Conservation (phyloP, 2,113 vertebrate species). For the Gallinago jamesoni region DNA sequence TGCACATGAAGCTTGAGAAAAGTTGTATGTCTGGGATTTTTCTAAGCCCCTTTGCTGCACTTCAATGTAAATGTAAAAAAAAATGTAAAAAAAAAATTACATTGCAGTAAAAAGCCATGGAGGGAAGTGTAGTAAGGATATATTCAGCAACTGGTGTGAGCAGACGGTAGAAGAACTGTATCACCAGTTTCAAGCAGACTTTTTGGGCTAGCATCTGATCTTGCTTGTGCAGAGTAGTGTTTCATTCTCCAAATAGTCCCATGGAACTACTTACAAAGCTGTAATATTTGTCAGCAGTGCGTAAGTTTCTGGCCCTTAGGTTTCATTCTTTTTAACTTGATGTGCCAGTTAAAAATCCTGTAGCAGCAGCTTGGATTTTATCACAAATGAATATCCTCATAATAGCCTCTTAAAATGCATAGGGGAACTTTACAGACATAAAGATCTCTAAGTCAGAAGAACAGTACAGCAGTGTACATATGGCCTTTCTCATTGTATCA, state of each 20-base stretch:
- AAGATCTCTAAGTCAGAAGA: conserved; percentile 28
- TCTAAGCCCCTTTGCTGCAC: background rate
- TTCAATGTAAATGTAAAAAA: background rate
- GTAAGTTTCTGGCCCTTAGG: background rate
- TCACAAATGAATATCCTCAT: conserved; percentile 9
- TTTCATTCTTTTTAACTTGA: conserved; percentile 23
- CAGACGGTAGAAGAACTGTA: background rate
- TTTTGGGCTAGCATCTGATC: background rate
- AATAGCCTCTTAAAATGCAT: conserved; percentile 37
- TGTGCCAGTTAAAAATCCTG: background rate
- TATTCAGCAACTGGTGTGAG: background rate
- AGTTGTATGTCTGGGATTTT: background rate
- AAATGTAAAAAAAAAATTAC: background rate
- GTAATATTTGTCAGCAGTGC: background rate
- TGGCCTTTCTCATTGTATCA: background rate
- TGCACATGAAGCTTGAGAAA: background rate
- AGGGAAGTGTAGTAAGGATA: background rate
- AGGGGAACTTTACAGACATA: conserved; percentile 13
- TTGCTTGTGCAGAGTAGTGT: background rate
- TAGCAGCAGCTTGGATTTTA: conserved; percentile 37
- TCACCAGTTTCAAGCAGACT: background rate
- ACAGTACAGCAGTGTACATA: background rate
- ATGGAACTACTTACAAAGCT: background rate
- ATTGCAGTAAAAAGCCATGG: background rate
- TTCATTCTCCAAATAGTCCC: background rate